A percentile compares a stretch with the other conserved stretches of the same genome.
Conservation (phyloP, 1,140 invertebrate genomes). For the Drosophila miranda region DNA sequence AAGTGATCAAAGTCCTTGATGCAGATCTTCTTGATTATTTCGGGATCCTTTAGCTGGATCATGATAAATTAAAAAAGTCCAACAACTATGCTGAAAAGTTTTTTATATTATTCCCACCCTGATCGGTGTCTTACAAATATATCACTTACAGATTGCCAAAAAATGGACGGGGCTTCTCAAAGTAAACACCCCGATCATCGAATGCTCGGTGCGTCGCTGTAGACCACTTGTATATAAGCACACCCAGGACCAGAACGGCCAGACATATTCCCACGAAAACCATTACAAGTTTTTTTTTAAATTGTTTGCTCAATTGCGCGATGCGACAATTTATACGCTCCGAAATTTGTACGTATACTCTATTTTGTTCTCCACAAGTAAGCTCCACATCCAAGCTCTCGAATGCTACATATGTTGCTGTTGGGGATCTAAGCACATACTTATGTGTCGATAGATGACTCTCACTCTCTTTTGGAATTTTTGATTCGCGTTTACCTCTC, state of each 20-base stretch:
- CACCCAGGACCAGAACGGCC: conserved; percentile 15
- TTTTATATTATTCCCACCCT: no score
- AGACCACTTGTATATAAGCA: conserved; percentile 57
- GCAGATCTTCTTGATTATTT: conserved; percentile 85
- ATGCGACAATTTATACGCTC: conserved; percentile 17
- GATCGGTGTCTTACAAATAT: no score
- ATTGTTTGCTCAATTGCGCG: not conserved
- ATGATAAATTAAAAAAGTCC: conserved; percentile 83
- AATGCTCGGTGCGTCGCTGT: conserved; percentile 70
- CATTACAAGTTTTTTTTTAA: conserved; percentile 12
- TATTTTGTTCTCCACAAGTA: not conserved
- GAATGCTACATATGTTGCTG: no score
- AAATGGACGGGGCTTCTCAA: conserved; percentile 72
- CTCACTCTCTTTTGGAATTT: no score
- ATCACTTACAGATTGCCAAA: conserved; percentile 79
- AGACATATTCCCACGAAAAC: conserved; percentile 29
- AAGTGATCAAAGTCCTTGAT: conserved; percentile 88
- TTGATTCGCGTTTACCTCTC: no score
- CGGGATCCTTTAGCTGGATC: conserved; percentile 85
- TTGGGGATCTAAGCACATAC: no score
- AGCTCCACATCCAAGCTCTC: no score
- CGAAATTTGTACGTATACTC: not conserved
- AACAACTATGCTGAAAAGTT: conserved; percentile 81
- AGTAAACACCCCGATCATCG: conserved; percentile 63
- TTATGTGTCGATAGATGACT: no score